phyloP scores from a whole-genome alignment of 1,140 invertebrate species.

The Temnothorax curvispinosus region DNA sequence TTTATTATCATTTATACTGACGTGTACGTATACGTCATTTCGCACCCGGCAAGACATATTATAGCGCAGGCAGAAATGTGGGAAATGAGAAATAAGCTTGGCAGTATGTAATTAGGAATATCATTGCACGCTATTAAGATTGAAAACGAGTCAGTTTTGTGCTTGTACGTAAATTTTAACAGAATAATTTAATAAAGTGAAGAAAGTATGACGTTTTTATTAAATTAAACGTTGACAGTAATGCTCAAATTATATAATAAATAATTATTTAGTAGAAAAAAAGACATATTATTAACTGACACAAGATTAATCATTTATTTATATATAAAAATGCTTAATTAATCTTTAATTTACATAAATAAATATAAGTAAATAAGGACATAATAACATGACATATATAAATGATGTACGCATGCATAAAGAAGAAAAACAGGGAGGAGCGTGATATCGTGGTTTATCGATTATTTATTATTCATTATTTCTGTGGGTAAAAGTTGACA shows the following conservation, averaged over 20 bases:
- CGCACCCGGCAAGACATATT: not conserved
- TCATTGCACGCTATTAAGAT: conserved; percentile 13
- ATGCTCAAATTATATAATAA: not conserved
- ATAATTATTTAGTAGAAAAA: not conserved
- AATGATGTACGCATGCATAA: not conserved
- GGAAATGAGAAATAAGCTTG: conserved; percentile 27
- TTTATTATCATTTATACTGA: conserved; percentile 50
- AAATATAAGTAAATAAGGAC: not conserved
- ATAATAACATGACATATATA: not conserved
- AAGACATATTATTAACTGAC: not conserved
- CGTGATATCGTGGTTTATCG: not conserved
- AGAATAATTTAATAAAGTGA: not conserved
- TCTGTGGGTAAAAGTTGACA: not conserved
- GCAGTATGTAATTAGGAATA: conserved; percentile 41
- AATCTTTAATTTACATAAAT: not conserved
- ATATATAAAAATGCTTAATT: not conserved
- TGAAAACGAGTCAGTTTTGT: not conserved
- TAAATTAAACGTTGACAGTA: not conserved
- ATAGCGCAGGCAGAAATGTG: not conserved
- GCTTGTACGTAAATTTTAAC: not conserved
- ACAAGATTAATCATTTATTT: not conserved
- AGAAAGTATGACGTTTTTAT: not conserved
- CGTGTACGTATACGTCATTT: conserved; percentile 1
- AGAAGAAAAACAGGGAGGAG: too few species aligned
- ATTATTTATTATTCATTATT: not conserved